A percentile compares a stretch with the other conserved stretches of the same genome.
Evolutionary conservation across 1,140 invertebrate species (phyloP).

Genomic region (Drosophila aff.): DNA sequence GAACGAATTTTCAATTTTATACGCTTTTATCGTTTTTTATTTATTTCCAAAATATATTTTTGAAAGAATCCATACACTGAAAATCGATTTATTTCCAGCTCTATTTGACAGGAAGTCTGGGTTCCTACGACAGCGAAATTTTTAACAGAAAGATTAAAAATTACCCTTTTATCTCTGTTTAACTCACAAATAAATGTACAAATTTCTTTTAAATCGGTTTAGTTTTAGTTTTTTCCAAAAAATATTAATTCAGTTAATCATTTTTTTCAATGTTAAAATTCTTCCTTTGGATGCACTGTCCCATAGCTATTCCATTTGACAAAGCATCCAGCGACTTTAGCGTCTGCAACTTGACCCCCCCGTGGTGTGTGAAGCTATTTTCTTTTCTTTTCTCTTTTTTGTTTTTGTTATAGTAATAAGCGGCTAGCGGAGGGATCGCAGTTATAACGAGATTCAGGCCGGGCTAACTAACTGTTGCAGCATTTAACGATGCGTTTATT

Average conservation of each 20-base stretch:
- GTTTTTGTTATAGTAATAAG: constrained; percentile 51
- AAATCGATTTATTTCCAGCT: no score
- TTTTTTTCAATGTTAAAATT: background rate
- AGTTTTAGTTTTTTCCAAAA: background rate
- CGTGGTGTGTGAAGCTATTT: constrained; percentile 58
- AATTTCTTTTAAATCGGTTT: background rate
- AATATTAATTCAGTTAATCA: no score
- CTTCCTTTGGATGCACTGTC: background rate
- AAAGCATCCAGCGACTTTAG: constrained; percentile 34
- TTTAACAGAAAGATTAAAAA: background rate
- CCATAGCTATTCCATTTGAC: constrained; percentile 36
- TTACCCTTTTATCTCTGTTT: background rate
- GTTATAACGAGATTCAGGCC: constrained; percentile 61
- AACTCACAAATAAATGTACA: background rate
- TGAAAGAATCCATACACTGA: no score
- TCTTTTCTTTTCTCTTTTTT: background rate
- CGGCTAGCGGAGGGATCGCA: constrained; percentile 44
- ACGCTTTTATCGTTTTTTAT: no score
- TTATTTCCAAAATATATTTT: no score
- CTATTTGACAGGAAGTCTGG: background rate
- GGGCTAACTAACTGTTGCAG: constrained; percentile 26
- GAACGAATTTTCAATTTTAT: no score
- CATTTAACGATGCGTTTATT: constrained; percentile 78
- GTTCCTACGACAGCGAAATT: background rate
- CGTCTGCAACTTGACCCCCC: constrained; percentile 46